Base-by-base conservation (phyloP, 2,113 vertebrate genomes). In the Macroglossus sobrinus region DNA sequence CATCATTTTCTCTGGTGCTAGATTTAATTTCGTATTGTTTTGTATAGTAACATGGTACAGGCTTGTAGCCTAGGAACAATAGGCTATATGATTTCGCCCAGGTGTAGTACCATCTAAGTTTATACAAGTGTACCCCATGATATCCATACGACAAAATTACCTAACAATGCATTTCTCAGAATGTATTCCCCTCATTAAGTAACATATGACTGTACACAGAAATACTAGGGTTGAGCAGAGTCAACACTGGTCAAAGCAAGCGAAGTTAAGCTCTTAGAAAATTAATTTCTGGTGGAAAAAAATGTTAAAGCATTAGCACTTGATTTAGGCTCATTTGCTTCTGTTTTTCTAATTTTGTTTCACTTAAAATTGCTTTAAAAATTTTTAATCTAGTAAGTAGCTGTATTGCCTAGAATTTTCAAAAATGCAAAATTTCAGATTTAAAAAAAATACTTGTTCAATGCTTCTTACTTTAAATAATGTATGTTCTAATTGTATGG, bases 341-440 rank as follows among this genome's bases (percentile, higher is more conserved):
- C 55, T 91, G 30, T 66, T 86, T 89, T 63, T 91, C 66, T 81
- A 71, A 66, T 89, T 80, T 89, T 69, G 4, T 91, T 93, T 96
- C 18, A 80, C 75, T 72, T 81, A 78, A 3, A 68, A n/a, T 63
- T 93, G 24, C 82, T 86, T 43, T 57, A 92, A 85, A 64, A 0
- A 78, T 76, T 97, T 97, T 84, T 16, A 89, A 11, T 53, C 35
- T 80, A 85, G 47, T n/a, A 66, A 30, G 7, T 85, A 9, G 87
- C 64, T 78, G 45, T 89, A 57, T 64, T 82, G 38, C 40, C 57
- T 87, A 53, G 26, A 40, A 59, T 85, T 96, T 95, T 72, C 10
- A 94, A 59, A 93, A 79, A 30, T 61, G 35, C 64, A 61, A 88
- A 53, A 88, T 88, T 87, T 66, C 28, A 47, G 18, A 38, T 22